Base-by-base conservation (phyloP, 92 coral and sea anemone genomes). In the Porites rus region DNA sequence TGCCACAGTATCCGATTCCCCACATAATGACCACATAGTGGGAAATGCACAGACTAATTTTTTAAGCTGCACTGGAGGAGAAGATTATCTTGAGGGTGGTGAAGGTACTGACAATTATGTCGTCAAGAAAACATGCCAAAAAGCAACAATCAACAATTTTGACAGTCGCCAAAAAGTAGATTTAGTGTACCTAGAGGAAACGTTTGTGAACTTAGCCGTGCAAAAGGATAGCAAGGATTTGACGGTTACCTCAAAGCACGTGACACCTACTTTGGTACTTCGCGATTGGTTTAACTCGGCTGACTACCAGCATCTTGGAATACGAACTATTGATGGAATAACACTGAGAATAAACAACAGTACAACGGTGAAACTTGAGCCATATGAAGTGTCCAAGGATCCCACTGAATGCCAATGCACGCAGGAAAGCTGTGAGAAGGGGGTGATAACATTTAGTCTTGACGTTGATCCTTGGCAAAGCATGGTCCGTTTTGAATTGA, bases 91-190 rank as follows among this genome's bases (percentile, higher is more conserved):
- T 16, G 25, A 62, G 50, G 93, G 93, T 0, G 74, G 66, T 2
- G 82, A 75, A 51, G 93, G 90, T 0, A 90, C 78, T 59, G 93
- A 90, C 75, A 90, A 90, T 22, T 90, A 90, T 69, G 83, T 90
- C 10, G 87, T 90, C 7, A 90, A 79, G 67, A 78, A 78, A 59
- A 24, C 80, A 6, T 90, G 93, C 74, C 13, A 4, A 31, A 62
- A 24, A 54, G 91, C 77, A 1, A 65, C 21, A 28, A 78, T 89
- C 13, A 77, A 59, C 59, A 89, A 89, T 28, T 77, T 66, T 18
- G 92, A 84, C 51, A 18, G 12, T 1, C 77, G 75, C 8, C 20
- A 79, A 63, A 89, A 84, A 31, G 86, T 13, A 10, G 92, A 89
- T 60, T 50, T 84, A 7, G 28, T 77, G 67, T 75, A 75, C 65